phyloP scores from a whole-genome alignment of 2,888 invertebrate species.

The Isoperla grammatica region DNA sequence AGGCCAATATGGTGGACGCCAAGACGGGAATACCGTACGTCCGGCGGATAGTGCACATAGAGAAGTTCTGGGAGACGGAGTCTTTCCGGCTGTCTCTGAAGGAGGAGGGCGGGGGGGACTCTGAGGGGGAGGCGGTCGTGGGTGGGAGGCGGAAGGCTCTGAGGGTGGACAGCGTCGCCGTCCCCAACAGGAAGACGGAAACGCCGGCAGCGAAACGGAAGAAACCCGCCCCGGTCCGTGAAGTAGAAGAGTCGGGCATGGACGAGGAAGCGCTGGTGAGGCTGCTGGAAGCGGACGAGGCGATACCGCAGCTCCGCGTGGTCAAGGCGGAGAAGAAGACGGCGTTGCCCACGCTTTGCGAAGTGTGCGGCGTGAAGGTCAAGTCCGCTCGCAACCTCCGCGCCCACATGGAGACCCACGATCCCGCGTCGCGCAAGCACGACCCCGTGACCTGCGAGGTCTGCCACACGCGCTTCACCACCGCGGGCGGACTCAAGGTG shows the following conservation, averaged over 20 bases:
- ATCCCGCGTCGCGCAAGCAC: background rate
- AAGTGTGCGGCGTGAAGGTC: background rate
- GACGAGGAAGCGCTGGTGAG: too few relatives aligned
- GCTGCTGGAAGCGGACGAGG: too few relatives aligned
- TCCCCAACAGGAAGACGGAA: too few relatives aligned
- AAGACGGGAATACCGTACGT: constrained; percentile 48
- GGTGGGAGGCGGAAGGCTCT: too few relatives aligned
- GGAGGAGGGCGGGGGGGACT: background rate
- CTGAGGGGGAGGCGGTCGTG: too few relatives aligned
- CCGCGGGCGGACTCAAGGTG: constrained; percentile 61
- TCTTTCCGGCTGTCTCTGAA: constrained; percentile 15
- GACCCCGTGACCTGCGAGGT: constrained; percentile 35
- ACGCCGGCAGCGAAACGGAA: too few relatives aligned
- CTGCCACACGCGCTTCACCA: constrained; percentile 67
- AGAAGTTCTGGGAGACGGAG: constrained; percentile 51
- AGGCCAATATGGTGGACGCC: constrained; percentile 40
- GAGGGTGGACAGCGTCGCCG: too few relatives aligned
- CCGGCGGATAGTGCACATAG: constrained; percentile 53
- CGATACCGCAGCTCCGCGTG: too few relatives aligned
- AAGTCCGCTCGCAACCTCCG: background rate
- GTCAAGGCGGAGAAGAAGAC: too few relatives aligned
- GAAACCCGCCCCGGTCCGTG: too few relatives aligned
- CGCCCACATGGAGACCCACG: background rate
- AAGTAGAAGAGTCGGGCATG: too few relatives aligned
- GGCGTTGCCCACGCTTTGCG: background rate